A percentile compares a stretch with the other conserved stretches of the same genome.
phyloP scores from a whole-genome alignment of 2,888 invertebrate species.

The Molorchus minor region DNA sequence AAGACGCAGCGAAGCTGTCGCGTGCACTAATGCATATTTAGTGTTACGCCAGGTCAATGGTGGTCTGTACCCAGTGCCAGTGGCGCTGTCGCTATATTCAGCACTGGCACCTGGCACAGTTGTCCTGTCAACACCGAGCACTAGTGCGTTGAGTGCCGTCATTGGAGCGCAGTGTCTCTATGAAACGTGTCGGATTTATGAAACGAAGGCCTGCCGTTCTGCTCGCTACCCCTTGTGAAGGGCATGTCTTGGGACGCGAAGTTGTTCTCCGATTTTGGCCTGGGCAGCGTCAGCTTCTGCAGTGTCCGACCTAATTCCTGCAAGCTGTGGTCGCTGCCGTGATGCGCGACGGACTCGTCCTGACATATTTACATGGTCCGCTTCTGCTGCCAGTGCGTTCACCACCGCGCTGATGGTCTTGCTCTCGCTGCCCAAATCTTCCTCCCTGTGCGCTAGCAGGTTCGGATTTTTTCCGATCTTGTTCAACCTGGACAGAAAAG shows the following conservation, averaged over 20 bases:
- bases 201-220: conserved; percentile 70
- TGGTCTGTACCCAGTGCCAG: conserved; percentile 51
- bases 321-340: conserved; percentile 59
- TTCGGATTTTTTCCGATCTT: conserved; percentile 99
- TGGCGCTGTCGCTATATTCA: conserved; percentile 49
- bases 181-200: conserved; percentile 84
- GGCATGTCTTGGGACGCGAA: conserved; percentile 76
- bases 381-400: conserved; percentile 90
- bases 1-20: conserved; percentile 19
- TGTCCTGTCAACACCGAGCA: conserved; percentile 55
- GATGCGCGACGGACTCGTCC: conserved; percentile 72
- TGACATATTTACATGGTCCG: conserved; percentile 83
- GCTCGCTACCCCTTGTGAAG: conserved; percentile 67
- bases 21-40: conserved; percentile 49
- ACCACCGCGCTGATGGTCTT: conserved; percentile 93
- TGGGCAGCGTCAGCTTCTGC: conserved; percentile 76
- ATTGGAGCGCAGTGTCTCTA: conserved; percentile 74
- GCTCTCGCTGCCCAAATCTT: conserved; percentile 74
- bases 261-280: conserved; percentile 86
- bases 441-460: conserved; percentile 83
- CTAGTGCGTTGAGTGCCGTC: conserved; percentile 79
- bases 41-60: conserved; percentile 45
- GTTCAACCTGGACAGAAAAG: conserved; percentile 69
- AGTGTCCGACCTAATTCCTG: conserved; percentile 72
- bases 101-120: conserved; percentile 52